phyloP scores from a whole-genome alignment of 2,888 invertebrate genomes.

The Acrocyrtus sp. region DNA sequence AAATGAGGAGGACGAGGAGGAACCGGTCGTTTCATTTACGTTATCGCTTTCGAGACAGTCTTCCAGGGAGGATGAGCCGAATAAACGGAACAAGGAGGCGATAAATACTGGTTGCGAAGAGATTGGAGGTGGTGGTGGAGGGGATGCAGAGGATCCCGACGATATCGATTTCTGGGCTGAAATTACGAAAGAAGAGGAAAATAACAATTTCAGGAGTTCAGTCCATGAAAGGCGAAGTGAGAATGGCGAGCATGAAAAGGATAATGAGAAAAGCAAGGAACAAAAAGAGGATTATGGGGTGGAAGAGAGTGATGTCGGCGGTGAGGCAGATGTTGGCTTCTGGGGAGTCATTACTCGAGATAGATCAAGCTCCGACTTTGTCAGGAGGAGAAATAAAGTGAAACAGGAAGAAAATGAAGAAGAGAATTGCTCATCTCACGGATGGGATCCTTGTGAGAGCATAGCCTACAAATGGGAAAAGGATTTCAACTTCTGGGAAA shows the following conservation, averaged over 20 bases:
- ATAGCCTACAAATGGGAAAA: constrained; percentile 54
- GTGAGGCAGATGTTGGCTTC: constrained; percentile 34
- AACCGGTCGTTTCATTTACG: constrained; percentile 61
- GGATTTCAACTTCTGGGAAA: constrained; percentile 61
- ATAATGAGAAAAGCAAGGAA: constrained; percentile 36
- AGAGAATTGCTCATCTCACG: constrained; percentile 12
- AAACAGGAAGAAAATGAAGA: constrained; percentile 11
- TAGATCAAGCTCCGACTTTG: constrained; percentile 41
- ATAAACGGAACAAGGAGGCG: constrained; percentile 18
- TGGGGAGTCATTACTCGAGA: constrained; percentile 47
- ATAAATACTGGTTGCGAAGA: constrained; percentile 34
- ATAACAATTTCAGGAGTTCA: background rate
- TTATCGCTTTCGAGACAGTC: constrained; percentile 60
- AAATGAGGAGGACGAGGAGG: too few relatives aligned
- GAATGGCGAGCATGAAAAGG: too few relatives aligned
- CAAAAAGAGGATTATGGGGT: constrained; percentile 26
- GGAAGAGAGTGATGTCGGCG: constrained; percentile 1
- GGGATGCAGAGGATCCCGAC: constrained; percentile 13
- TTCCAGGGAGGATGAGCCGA: constrained; percentile 50
- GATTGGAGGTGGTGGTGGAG: constrained; percentile 1
- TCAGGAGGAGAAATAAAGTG: constrained; percentile 13
- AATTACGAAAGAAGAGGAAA: constrained; percentile 43
- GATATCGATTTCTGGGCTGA: constrained; percentile 63
- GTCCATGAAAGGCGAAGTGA: background rate
- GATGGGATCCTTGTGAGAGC: constrained; percentile 48